Conservation (phyloP, 2,797 vertebrate species). For the Sebastes paucispinis region DNA sequence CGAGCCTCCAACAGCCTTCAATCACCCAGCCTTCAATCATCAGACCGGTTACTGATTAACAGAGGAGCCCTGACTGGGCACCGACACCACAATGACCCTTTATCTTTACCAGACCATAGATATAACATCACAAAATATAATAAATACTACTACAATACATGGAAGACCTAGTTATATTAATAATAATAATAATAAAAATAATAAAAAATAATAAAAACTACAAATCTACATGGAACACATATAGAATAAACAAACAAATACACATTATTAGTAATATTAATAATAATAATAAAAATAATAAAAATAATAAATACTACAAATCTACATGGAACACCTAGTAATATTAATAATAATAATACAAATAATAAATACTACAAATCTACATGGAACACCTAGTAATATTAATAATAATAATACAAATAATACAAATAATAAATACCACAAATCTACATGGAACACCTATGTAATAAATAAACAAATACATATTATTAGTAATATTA, state of each 20-base stretch:
- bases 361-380: too few species aligned
- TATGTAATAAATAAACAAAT: too few species aligned
- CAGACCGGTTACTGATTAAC: constrained; percentile 86
- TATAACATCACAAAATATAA: neutral
- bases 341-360: too few species aligned
- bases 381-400: too few species aligned
- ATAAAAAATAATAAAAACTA: neutral
- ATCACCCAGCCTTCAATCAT: constrained; percentile 78
- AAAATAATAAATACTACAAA: too few species aligned
- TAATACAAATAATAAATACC: too few species aligned
- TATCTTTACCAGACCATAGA: constrained; percentile 10
- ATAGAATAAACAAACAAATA: too few species aligned
- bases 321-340: too few species aligned
- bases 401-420: too few species aligned
- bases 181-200: neutral
- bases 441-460: too few species aligned
- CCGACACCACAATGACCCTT: constrained; percentile 37
- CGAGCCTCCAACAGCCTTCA: constrained; percentile 61
- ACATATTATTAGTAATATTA: neutral
- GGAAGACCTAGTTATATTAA: neutral
- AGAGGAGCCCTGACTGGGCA: constrained; percentile 76
- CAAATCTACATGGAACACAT: too few species aligned
- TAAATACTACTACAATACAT: neutral
- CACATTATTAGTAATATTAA: neutral
- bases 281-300: neutral